A percentile compares a stretch with the other conserved stretches of the same genome.
These are phyloP conservation scores for Parauchenoglanis punctatus DNA, from an alignment of 2,797 vertebrate genomes.

Conservation along the genomic window DNA sequence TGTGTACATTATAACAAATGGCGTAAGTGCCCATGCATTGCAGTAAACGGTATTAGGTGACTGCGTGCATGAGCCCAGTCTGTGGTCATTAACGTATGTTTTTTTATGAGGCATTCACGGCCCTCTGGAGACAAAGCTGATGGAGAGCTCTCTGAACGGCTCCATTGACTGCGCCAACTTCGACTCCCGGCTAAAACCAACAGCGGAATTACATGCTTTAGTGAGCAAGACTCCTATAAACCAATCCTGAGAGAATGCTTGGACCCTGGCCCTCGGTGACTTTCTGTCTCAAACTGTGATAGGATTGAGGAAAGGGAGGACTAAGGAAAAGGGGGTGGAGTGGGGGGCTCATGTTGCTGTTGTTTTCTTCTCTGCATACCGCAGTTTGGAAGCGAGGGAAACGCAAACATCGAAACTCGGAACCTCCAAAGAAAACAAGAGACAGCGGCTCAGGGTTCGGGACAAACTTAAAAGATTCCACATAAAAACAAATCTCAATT, in stretches of 20 bases:
- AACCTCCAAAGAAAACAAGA: slow-evolving; percentile 52
- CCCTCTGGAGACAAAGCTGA: slow-evolving; percentile 65
- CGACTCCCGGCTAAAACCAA: slow-evolving; percentile 73
- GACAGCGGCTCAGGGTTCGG: slow-evolving; percentile 13
- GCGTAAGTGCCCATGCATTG: slow-evolving; percentile 47
- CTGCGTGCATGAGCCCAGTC: slow-evolving; percentile 56
- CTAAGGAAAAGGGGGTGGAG: background rate
- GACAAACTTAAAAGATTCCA: slow-evolving; percentile 34
- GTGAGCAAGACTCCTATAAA: slow-evolving; percentile 70
- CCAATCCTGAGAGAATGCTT: slow-evolving; percentile 60
- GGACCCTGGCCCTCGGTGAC: slow-evolving; percentile 54
- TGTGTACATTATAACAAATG: slow-evolving; percentile 42
- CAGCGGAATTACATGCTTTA: slow-evolving; percentile 72
- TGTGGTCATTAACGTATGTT: slow-evolving; percentile 66
- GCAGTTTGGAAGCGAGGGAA: slow-evolving; percentile 49
- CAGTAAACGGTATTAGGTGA: slow-evolving; percentile 54
- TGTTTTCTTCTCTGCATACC: slow-evolving; percentile 50
- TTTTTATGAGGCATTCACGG: slow-evolving; percentile 70
- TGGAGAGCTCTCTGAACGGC: slow-evolving; percentile 69
- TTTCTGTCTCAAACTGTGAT: slow-evolving; percentile 18
- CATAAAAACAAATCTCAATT: slow-evolving; percentile 48
- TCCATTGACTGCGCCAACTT: slow-evolving; percentile 70
- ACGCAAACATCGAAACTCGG: slow-evolving; percentile 42
- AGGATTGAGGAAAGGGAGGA: background rate
- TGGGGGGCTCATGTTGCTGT: slow-evolving; percentile 39